These are phyloP conservation scores for Ceyx melanurus DNA, from an alignment of 2,113 vertebrate genomes.

Conservation along the genomic window DNA sequence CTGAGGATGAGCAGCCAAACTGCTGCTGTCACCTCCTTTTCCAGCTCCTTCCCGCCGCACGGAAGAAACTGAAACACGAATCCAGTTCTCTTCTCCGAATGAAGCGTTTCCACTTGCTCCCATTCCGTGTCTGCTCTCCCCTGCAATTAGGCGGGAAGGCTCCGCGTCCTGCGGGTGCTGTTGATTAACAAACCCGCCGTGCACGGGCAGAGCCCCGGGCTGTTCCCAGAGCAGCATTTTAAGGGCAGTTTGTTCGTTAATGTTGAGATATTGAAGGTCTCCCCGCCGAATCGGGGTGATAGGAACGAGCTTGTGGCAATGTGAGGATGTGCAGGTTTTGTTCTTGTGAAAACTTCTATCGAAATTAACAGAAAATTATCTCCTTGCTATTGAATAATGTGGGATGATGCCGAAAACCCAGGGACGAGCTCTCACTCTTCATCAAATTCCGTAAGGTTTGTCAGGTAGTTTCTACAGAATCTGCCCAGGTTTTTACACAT, in stretches of 20 bases:
- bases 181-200: constrained; percentile 51
- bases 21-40: not conserved
- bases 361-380: constrained; percentile 29
- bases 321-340: not conserved
- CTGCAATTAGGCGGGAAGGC: constrained; percentile 47
- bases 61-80: constrained; percentile 17
- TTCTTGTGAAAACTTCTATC: not conserved
- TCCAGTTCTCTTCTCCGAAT: constrained; percentile 44
- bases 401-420: not conserved
- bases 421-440: not conserved
- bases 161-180: constrained; percentile 9
- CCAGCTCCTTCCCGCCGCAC: constrained; percentile 9
- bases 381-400: not conserved
- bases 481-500: not conserved
- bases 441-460: not conserved
- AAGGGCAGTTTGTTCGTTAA: constrained; percentile 35
- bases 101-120: constrained; percentile 40
- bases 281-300: not conserved
- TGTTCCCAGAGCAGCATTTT: constrained; percentile 31
- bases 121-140: constrained; percentile 16
- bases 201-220: constrained; percentile 27
- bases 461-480: not conserved
- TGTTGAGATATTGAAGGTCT: constrained; percentile 32
- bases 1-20: not conserved
- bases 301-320: not conserved